phyloP scores from a whole-genome alignment of 2,113 vertebrate species.

The Epinephelus cyanopodus region DNA sequence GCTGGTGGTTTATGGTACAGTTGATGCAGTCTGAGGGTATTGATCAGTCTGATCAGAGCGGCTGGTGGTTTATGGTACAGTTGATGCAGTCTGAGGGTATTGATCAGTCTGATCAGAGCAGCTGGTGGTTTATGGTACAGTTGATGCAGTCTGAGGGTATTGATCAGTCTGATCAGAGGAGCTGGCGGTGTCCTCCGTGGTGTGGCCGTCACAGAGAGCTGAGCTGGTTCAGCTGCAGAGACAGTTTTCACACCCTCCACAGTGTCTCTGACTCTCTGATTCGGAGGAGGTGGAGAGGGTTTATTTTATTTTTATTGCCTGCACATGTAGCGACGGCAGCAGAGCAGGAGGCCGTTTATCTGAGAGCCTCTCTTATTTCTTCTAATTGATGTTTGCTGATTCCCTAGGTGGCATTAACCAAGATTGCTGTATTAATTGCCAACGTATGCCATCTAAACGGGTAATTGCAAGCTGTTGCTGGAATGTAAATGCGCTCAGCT shows the following conservation, averaged over 20 bases:
- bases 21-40: too few relatives aligned
- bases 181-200: slow-evolving; percentile 11
- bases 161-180: neutral
- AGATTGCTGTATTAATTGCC: slow-evolving; percentile 82
- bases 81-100: neutral
- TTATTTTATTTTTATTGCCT: slow-evolving; percentile 14
- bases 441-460: slow-evolving; percentile 56
- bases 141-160: too few relatives aligned
- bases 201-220: neutral
- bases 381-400: slow-evolving; percentile 73
- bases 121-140: neutral
- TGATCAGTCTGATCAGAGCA: slow-evolving; percentile 59
- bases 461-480: slow-evolving; percentile 65
- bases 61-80: too few relatives aligned
- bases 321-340: slow-evolving; percentile 30
- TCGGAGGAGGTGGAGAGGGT: neutral
- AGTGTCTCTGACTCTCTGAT: neutral
- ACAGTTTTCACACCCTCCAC: slow-evolving; percentile 6
- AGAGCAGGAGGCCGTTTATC: slow-evolving; percentile 38
- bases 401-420: slow-evolving; percentile 65
- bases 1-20: slow-evolving; percentile 20
- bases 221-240: neutral
- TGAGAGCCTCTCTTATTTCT: slow-evolving; percentile 56
- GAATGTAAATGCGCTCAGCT: slow-evolving; percentile 59
- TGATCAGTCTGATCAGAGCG: too few relatives aligned